A percentile compares a stretch with the other conserved stretches of the same genome.
Evolutionary conservation across 2,797 vertebrate species (phyloP).

Genomic region (Lateolabrax maculatus): DNA sequence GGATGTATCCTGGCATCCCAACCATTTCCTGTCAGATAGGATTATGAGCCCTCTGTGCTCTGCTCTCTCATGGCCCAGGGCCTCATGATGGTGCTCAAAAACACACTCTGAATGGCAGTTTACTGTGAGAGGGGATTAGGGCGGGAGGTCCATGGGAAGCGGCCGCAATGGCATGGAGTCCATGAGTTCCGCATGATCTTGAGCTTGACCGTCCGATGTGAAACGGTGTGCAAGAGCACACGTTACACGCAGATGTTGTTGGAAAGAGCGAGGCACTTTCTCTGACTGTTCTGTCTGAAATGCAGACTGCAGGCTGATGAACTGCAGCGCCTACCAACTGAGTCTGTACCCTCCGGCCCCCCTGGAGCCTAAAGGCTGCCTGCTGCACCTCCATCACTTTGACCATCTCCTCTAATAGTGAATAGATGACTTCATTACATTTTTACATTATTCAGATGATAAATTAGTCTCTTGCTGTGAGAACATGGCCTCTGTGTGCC

Average conservation of each 20-base stretch:
- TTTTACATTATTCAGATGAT: constrained; percentile 59
- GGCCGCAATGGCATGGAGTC: constrained; percentile 36
- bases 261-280: constrained; percentile 19
- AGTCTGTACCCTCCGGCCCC: not conserved
- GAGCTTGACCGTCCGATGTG: constrained; percentile 38
- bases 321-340: not conserved
- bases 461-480: constrained; percentile 67
- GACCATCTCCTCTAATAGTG: constrained; percentile 33
- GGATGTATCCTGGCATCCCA: constrained; percentile 96
- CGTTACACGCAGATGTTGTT: constrained; percentile 56
- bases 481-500: constrained; percentile 66
- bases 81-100: constrained; percentile 91
- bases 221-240: constrained; percentile 35
- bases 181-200: constrained; percentile 49
- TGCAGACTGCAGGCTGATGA: constrained; percentile 16
- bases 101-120: constrained; percentile 90
- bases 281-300: constrained; percentile 10
- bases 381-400: constrained; percentile 20
- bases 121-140: constrained; percentile 84
- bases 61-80: constrained; percentile 90
- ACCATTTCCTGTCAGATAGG: constrained; percentile 97
- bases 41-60: constrained; percentile 91
- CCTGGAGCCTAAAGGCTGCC: constrained; percentile 8
- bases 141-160: constrained; percentile 73
- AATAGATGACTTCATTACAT: constrained; percentile 40